These are phyloP conservation scores for Nyctibius grandis DNA, from an alignment of 2,797 vertebrate genomes.

Conservation along the genomic window DNA sequence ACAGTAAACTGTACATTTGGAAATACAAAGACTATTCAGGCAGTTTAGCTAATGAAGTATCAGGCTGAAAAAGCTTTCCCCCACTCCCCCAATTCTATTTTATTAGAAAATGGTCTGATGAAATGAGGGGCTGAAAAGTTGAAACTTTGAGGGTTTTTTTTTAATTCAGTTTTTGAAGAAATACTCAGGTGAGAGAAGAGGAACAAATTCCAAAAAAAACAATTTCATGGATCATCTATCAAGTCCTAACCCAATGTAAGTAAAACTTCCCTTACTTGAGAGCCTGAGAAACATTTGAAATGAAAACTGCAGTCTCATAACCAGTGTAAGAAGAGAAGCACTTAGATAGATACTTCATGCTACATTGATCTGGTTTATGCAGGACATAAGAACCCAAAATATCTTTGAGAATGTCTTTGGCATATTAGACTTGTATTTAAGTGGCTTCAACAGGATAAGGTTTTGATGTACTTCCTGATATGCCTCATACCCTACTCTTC, in stretches of 20 bases:
- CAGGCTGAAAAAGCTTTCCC: background rate
- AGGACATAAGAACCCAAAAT: background rate
- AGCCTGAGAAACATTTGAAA: background rate
- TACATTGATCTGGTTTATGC: background rate
- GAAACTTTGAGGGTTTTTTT: background rate
- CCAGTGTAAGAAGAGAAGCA: background rate
- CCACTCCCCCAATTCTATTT: background rate
- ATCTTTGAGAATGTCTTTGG: background rate
- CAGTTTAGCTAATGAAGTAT: background rate
- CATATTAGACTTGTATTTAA: background rate
- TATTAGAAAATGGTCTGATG: background rate
- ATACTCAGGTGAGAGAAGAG: background rate
- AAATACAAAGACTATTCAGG: background rate
- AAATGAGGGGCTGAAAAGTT: background rate
- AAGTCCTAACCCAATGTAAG: background rate
- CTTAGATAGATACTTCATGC: background rate
- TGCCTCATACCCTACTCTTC: background rate
- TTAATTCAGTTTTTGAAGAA: background rate
- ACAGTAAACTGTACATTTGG: background rate
- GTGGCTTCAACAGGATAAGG: background rate
- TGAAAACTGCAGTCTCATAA: background rate
- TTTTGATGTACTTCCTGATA: background rate
- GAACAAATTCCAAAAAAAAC: background rate
- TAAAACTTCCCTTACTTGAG: background rate
- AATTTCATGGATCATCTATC: background rate